Evolutionary conservation across 2,113 vertebrate species (phyloP).

Genomic region (Clarias magur): DNA sequence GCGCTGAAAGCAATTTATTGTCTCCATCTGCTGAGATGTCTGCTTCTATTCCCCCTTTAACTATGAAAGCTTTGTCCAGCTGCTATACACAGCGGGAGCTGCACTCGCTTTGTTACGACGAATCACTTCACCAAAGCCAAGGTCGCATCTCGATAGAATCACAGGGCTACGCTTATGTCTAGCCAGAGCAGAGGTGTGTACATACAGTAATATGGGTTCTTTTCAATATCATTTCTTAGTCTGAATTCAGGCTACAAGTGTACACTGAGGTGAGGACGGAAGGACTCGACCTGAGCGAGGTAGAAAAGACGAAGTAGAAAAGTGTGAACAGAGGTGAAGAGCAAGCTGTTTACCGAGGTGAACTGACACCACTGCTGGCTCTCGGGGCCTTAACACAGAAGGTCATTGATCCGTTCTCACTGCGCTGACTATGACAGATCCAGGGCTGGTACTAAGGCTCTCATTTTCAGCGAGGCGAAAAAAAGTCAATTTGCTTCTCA

Average conservation of each 20-base stretch:
- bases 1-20: neutral
- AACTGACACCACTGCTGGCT: neutral
- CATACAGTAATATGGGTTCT: neutral
- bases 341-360: constrained; percentile 4
- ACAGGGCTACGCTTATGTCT: constrained; percentile 2
- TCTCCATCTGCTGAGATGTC: neutral
- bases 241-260: neutral
- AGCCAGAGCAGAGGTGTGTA: neutral
- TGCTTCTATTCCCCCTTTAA: neutral
- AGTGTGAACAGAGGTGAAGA: neutral
- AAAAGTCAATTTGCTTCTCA: constrained; percentile 33
- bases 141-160: constrained; percentile 16
- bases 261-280: neutral
- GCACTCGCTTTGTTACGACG: neutral
- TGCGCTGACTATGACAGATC: constrained; percentile 32
- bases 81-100: neutral
- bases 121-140: constrained; percentile 14
- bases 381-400: neutral
- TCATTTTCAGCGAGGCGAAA: neutral
- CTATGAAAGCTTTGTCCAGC: neutral
- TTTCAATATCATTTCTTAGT: neutral
- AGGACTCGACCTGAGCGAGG: neutral
- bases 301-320: neutral
- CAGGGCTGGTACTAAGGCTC: neutral
- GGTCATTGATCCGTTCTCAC: constrained; percentile 39